Evolutionary conservation across 2,797 vertebrate species (phyloP), one percentile per base, ranked within the genome.

Genomic region (Hoplostethus atlanticus): DNA sequence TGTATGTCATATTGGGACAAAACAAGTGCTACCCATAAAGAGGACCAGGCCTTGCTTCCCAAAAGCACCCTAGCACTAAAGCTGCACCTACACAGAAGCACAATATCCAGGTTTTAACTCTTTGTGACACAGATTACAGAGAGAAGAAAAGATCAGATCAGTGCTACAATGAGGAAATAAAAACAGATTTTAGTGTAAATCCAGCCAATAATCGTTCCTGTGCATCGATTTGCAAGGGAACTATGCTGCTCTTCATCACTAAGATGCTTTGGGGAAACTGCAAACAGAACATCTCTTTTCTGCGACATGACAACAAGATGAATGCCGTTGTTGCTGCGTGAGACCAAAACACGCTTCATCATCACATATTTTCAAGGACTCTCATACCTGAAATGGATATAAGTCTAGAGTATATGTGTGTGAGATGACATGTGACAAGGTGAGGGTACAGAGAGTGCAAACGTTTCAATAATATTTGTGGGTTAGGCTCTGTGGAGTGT

Each of bases 401-500:
- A 16, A n/a, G 13, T 15, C 15, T n/a, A 16, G 15, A 1, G 46
- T 47, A 6, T 47, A 15, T n/a, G 15, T n/a, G 16, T 47, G 46
- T 47, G 46, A 46, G 4, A 46, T 15, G 11, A 46, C 10, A 15
- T 46, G 44, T 46, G 44, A 46, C 44, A 46, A 46, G 3, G 11
- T 15, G 10, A 46, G 13, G 13, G 13, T 46, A 46, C 10, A 13
- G 44, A 46, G 44, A 46, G 44, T 46, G 12, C 44, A 6, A 55
- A 15, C 34, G 25, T 56, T 6, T 56, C 3, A 3, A 3, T 58
- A 11, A 28, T 40, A 4, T 13, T 52, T 16, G 13, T 40, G 64
- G 40, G 40, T 42, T 11, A 8, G 17, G 21, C 51, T 68, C 65
- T 75, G 73, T 61, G 34, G 52, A 68, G 9, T 55, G n/a, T 75